Evolutionary conservation across 2,888 invertebrate genomes (phyloP), one percentile per base, ranked within the genome.

Genomic region (Eurytoma adleriae): DNA sequence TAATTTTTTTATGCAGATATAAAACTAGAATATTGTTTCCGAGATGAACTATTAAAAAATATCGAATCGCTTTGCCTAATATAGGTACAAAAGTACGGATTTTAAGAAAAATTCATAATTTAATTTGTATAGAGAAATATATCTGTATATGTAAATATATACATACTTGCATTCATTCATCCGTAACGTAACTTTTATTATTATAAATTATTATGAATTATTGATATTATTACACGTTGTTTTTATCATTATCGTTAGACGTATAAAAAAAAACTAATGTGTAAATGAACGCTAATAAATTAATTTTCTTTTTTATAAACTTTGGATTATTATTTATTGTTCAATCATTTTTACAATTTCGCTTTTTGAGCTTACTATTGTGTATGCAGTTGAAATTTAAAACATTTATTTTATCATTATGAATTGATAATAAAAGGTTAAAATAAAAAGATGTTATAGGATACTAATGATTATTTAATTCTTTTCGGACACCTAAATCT

Each of bases 251-350:
- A 85, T 83, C 80, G 82, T 83, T 83, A 83, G 77, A 70, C 76
- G 75, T 64, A 80, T 76, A 62, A 56, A 80, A 75, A 64, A 78
- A 81, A 76, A 83, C 68, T 78, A 75, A 83, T 85, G 85, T 88
- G 86, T 88, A 87, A 85, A 81, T 75, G 84, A 82, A 85, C 82
- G 83, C 85, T 85, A 87, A 89, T 88, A 88, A 88, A 88, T 85
- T 85, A 82, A 82, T 85, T 85, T 84, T 79, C 86, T 86, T 86
- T 87, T 85, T 84, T 78, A 83, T 61, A 69, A 67, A 0, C 20
- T 69, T 68, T 48, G 57, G 12, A 68, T 27, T 62, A 52, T 62
- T 54, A 68, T 62, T 54, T 64, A 79, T 69, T 64, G 4, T 20
- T 71, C 30, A 57, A 20, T 54, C 20, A 52, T 57, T 50, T 24